Conservation (phyloP, 2,888 invertebrate species). For the Monoplex corrugatus region DNA sequence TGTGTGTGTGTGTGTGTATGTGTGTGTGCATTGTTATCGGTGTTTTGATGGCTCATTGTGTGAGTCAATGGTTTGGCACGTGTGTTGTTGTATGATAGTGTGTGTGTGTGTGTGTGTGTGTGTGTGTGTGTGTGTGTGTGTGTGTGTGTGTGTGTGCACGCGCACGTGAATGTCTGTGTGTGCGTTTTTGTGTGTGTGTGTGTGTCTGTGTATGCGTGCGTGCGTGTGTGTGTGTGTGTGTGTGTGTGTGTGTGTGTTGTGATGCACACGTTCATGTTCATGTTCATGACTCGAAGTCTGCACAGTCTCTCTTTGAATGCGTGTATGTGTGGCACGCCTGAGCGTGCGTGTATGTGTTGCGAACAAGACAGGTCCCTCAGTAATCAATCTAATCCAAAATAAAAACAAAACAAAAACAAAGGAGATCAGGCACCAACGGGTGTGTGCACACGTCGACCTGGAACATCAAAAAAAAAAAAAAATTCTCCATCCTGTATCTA, state of each 20-base stretch:
- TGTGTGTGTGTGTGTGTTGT: neutral
- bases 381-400: too few species aligned
- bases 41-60: too few species aligned
- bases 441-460: too few species aligned
- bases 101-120: neutral
- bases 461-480: too few species aligned
- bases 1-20: neutral
- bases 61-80: neutral
- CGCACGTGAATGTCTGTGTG: neutral
- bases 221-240: conserved; percentile 20
- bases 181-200: neutral
- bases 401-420: too few species aligned
- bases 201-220: conserved; percentile 2
- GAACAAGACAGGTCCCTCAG: too few species aligned
- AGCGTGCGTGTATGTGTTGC: too few species aligned
- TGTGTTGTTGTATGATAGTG: neutral
- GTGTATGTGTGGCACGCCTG: neutral
- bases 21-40: too few species aligned
- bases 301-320: neutral
- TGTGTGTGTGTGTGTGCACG: neutral
- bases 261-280: too few species aligned
- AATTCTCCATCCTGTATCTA: too few species aligned
- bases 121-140: neutral
- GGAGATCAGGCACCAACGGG: too few species aligned
- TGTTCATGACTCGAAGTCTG: too few species aligned